Evolutionary conservation across 2,797 vertebrate genomes (phyloP).

Genomic region (Sebastolobus altivelis): DNA sequence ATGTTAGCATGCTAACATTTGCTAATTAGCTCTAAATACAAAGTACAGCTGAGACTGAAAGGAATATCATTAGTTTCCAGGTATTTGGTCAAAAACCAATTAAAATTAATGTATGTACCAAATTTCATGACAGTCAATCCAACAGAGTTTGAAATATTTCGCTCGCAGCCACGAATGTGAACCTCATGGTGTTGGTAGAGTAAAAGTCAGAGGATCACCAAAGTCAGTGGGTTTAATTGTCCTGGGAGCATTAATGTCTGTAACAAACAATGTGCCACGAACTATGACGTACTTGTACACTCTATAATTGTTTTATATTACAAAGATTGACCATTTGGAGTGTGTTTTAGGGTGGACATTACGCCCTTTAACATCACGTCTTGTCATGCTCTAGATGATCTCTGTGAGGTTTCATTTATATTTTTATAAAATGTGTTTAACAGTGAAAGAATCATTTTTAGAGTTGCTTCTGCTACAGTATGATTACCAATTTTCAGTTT

Average conservation of each 20-base stretch:
- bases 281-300: fast-evolving
- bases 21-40: no score
- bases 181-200: not conserved
- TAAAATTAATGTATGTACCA: not conserved
- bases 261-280: not conserved
- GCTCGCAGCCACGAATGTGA: no score
- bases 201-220: not conserved
- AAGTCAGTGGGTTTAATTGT: not conserved
- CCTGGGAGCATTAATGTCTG: not conserved
- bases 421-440: not conserved
- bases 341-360: not conserved
- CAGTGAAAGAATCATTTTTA: not conserved
- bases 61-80: not conserved
- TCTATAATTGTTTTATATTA: fast-evolving
- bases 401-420: not conserved
- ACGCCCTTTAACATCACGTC: not conserved
- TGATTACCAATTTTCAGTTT: not conserved
- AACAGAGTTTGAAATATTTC: no score
- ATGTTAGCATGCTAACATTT: no score
- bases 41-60: no score
- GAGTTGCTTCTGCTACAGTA: not conserved
- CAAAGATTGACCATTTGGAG: not conserved
- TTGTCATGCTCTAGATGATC: not conserved
- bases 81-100: not conserved
- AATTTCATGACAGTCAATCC: no score